Evolutionary conservation across 35 echinoderm and acorn worm species (phyloP), one percentile per base, ranked within the genome.

Genomic region (Heliocidaris erythrogramma): DNA sequence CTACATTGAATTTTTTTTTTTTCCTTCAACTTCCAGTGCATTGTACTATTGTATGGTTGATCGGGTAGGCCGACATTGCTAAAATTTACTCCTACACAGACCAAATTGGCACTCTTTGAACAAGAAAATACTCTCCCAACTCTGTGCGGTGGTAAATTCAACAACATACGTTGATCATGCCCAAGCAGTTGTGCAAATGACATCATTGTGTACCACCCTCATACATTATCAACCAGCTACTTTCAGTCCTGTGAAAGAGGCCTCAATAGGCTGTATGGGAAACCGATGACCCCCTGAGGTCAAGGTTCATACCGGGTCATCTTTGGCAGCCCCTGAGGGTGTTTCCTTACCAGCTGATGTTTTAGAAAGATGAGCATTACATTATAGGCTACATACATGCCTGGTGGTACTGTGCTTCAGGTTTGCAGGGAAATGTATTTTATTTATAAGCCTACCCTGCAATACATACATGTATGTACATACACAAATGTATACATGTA

Each of bases 311-410:
- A 48, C 14, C 16, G 47, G 87, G 87, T 89, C 87, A 48, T 32
- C 87, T 17, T 9, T 48, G 47, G 47, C 87, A 89, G 47, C 47
- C 87, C 87, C 87, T 47, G 87, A 42, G 87, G 87, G 87, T 89
- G 87, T 89, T 89, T 48, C 87, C 87, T 89, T 89, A 89, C 87
- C 87, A 89, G 87, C 87, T 89, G 87, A 89, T 89, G 87, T 78
- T 78, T 78, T n/a, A 78, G 52, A 56, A 56, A 56, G 65, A 78
- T 78, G 65, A 78, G 18, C 65, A 78, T 18, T 78, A n/a, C 65
- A 27, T n/a, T 4, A 21, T 56, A 56, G 52, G 52, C 52, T 78
- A 78, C 65, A 78, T 78, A 42, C 35, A 42, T 27, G 65, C 21
- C 65, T 27, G 65, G 21, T 27, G 18, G 65, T 24, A 27, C 18